These are phyloP conservation scores for Oophaga pumilio DNA, from an alignment of 2,113 vertebrate genomes.

Conservation along the genomic window DNA sequence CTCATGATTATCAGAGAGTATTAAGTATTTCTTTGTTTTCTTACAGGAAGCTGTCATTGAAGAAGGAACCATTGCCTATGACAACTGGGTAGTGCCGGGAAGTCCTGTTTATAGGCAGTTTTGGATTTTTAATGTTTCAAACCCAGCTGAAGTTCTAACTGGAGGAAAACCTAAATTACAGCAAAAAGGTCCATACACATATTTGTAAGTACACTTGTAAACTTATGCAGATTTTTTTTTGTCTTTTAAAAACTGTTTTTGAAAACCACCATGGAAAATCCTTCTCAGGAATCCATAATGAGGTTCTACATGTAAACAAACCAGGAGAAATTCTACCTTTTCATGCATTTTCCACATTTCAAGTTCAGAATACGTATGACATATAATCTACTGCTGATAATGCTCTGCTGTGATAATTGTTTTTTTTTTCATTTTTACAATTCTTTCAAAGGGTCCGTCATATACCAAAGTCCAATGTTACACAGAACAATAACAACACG, in stretches of 20 bases:
- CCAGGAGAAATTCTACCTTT: too few relatives aligned
- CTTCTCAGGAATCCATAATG: too few relatives aligned
- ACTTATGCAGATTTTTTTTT: too few relatives aligned
- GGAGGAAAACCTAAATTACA: conserved; percentile 74
- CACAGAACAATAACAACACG: conserved; percentile 67
- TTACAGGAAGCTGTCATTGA: conserved; percentile 84
- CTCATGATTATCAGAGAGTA: not conserved
- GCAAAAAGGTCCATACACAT: conserved; percentile 92
- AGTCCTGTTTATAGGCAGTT: conserved; percentile 84
- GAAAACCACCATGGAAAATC: too few relatives aligned
- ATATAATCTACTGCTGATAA: too few relatives aligned
- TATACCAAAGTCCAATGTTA: conserved; percentile 83
- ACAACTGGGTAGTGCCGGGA: conserved; percentile 83
- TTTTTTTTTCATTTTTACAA: not conserved
- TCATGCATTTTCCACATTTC: too few relatives aligned
- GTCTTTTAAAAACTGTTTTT: too few relatives aligned
- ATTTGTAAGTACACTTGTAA: conserved; percentile 73
- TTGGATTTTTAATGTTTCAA: conserved; percentile 88
- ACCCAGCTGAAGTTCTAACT: conserved; percentile 68
- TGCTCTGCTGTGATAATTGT: too few relatives aligned
- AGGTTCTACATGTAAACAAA: too few relatives aligned
- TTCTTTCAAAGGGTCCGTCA: conserved; percentile 77
- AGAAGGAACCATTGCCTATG: conserved; percentile 83
- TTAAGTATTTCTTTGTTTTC: not conserved
- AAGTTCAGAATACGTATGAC: too few relatives aligned